Evolutionary conservation across 1,140 invertebrate genomes (phyloP), one percentile per base, ranked within the genome.

Genomic region (Saxidomus purpurata): DNA sequence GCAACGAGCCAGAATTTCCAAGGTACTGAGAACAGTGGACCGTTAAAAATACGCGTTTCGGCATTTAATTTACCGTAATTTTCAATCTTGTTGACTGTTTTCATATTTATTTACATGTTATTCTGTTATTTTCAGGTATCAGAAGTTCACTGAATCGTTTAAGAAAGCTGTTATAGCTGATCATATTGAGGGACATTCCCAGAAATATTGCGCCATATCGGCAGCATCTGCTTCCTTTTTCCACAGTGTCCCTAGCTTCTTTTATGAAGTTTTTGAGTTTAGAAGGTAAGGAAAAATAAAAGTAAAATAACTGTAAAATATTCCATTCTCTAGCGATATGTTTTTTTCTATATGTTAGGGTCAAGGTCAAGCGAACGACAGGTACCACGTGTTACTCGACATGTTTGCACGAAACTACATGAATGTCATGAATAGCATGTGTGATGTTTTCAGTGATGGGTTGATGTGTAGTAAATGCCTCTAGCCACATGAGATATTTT

Each of bases 201-300:
- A 83, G 40, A 28, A 6, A 25, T 28, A 25, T 87, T 87, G 91
- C 89, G 85, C 87, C 90, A 93, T 59, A 81, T 86, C 76, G 91
- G 76, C 89, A 79, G 71, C 52, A 47, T 85, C 47, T 63, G 34
- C 71, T 89, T 87, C 63, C 34, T 55, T 59, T 43, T 90, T 67
- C 19, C 76, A 87, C 67, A 87, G 91, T 91, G 43, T 79, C 25
- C 49, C 81, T 90, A 85, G 74, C 89, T 69, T 90, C 77, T 94
- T 94, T 94, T 94, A 94, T 95, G 93, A 94, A 93, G 92, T 94
- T 93, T 92, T 93, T 91, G 93, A 77, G 90, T 92, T 89, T 90
- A 91, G 92, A 93, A 92, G 93, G 94, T 95, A 88, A 91, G 93
- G 93, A 90, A 17, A 19, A 49, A 55, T 34, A 15, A 15, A 49